Percentiles rank a stretch among this genome's conserved stretches.
Conservation (phyloP, 2,888 invertebrate genomes). For the Rambutsinella grinnellia region DNA sequence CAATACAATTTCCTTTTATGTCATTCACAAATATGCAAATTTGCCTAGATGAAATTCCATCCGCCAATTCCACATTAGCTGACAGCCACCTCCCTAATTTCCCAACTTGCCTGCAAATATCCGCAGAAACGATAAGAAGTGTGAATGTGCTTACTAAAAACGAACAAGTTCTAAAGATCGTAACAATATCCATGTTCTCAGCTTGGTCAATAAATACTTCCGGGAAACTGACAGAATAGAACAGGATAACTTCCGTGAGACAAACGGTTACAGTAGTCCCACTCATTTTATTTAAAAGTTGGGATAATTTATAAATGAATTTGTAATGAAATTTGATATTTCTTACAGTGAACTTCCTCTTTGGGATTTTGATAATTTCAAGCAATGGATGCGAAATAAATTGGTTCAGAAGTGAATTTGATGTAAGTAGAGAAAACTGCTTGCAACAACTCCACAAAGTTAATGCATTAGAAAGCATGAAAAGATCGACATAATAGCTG, state of each 20-base stretch:
- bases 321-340: no score
- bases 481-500: no score
- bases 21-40: background rate
- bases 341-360: no score
- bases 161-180: conserved; percentile 1
- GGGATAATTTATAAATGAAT: background rate
- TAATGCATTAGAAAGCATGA: no score
- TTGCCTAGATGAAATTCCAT: background rate
- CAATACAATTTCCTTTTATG: background rate
- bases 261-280: conserved; percentile 8
- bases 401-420: no score
- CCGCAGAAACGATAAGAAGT: background rate
- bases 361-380: no score
- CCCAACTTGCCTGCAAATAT: background rate
- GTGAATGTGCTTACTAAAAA: conserved; percentile 7
- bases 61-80: background rate
- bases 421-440: no score
- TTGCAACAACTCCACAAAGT: no score
- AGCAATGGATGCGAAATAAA: no score
- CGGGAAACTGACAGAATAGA: conserved; percentile 1
- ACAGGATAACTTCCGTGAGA: conserved; percentile 5
- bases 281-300: background rate
- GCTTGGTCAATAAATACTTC: conserved; percentile 12
- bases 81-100: conserved; percentile 3
- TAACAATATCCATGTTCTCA: background rate